Percentiles rank a stretch among this genome's conserved stretches.
These are phyloP conservation scores for Spheniscus mendiculus DNA, from an alignment of 2,113 vertebrate genomes.

Conservation along the genomic window DNA sequence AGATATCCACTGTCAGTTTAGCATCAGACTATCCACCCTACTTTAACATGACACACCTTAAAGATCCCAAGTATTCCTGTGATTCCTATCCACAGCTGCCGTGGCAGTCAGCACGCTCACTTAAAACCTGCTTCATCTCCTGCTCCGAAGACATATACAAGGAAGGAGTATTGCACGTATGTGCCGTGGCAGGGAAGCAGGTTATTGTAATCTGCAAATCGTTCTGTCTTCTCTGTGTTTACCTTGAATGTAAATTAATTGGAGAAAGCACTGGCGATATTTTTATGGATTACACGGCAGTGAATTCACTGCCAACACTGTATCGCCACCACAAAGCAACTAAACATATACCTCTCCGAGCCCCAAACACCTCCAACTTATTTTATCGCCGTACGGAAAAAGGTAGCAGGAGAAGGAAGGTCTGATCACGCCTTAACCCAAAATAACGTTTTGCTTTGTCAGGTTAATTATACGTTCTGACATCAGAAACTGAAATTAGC, in stretches of 20 bases:
- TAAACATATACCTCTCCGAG: not conserved
- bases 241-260: not conserved
- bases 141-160: not conserved
- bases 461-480: not conserved
- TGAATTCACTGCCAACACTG: not conserved
- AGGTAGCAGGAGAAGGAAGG: not conserved
- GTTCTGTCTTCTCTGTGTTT: not conserved
- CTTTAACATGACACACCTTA: not conserved
- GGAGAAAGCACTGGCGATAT: not conserved
- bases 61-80: not conserved
- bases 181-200: not conserved
- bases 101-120: not conserved
- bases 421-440: not conserved
- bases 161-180: not conserved
- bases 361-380: not conserved
- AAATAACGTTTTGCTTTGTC: conserved; percentile 22
- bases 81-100: not conserved
- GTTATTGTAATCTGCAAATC: not conserved
- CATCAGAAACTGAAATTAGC: conserved; percentile 35
- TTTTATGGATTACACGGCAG: not conserved
- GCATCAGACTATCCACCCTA: not conserved
- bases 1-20: not conserved
- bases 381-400: not conserved
- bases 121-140: not conserved
- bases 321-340: not conserved